phyloP scores from a whole-genome alignment of 2,888 invertebrate genomes.

The Meghimatium bilineatum region DNA sequence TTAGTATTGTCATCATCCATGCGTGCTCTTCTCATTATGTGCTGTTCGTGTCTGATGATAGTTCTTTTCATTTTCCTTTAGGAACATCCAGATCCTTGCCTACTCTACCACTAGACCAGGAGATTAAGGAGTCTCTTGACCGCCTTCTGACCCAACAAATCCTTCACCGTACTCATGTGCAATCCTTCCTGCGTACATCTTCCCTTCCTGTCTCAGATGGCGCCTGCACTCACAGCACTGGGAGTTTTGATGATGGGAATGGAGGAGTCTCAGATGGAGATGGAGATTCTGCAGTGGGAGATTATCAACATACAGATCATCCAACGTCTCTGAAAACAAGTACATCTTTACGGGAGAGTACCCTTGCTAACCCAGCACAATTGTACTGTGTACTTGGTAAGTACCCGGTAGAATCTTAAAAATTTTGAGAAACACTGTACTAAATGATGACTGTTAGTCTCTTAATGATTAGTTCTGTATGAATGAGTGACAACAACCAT shows the following conservation, averaged over 20 bases:
- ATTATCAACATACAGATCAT: constrained; percentile 12
- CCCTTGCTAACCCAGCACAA: not conserved
- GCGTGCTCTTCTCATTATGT: not conserved
- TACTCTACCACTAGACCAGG: constrained; percentile 25
- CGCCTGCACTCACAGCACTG: not conserved
- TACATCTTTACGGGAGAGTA: not conserved
- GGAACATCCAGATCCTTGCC: constrained; percentile 43
- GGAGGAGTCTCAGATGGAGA: constrained; percentile 14
- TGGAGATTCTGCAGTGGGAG: not conserved
- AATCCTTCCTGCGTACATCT: constrained; percentile 32
- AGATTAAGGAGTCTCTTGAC: constrained; percentile 38
- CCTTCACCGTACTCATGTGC: constrained; percentile 18
- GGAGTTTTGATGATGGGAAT: constrained; percentile 22
- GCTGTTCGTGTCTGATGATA: not conserved
- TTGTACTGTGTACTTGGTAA: constrained; percentile 29
- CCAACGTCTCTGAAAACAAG: not conserved
- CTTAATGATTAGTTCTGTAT: no score
- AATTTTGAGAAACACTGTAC: no score
- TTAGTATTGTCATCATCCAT: no score
- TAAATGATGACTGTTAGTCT: no score
- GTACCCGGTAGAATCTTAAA: no score
- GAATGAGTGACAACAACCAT: no score
- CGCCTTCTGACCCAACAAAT: constrained; percentile 38
- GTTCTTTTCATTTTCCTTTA: not conserved
- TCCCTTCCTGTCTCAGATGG: constrained; percentile 39